Evolutionary conservation across 2,113 vertebrate genomes (phyloP).

Genomic region (Stegastes partitus): DNA sequence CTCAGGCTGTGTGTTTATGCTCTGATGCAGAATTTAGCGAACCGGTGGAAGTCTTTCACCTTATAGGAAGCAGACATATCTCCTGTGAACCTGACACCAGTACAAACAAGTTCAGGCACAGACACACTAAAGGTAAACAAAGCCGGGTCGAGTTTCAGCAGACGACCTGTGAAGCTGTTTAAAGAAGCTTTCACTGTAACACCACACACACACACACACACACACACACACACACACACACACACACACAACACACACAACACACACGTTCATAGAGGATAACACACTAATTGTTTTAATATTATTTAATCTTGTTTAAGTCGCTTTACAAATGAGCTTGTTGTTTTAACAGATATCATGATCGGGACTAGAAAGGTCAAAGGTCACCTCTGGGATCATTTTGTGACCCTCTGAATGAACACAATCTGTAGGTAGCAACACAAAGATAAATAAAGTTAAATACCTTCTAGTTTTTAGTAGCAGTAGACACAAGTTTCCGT

Average conservation of each 20-base stretch:
- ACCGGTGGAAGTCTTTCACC: conserved; percentile 15
- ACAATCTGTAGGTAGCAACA: too few species aligned
- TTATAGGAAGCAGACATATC: neutral
- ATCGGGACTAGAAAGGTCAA: conserved; percentile 19
- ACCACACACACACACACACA: neutral
- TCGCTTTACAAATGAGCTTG: neutral
- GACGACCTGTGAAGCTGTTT: conserved; percentile 25
- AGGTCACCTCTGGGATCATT: conserved; percentile 17
- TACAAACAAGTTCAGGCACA: conserved; percentile 14
- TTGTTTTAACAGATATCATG: neutral
- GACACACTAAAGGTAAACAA: conserved; percentile 30
- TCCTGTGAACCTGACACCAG: conserved; percentile 35
- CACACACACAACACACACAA: too few species aligned
- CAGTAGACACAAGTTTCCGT: neutral
- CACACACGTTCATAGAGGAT: neutral
- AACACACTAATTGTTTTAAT: neutral
- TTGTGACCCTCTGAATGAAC: neutral
- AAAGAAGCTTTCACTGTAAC: conserved; percentile 6
- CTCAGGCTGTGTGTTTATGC: conserved; percentile 7
- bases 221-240: neutral
- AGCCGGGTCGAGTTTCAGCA: conserved; percentile 27
- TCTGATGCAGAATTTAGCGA: conserved; percentile 30
- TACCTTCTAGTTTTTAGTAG: neutral
- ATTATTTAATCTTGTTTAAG: neutral
- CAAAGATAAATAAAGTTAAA: too few species aligned